Percentiles rank a stretch among this genome's conserved stretches.
phyloP scores from a whole-genome alignment of 1,140 invertebrate species.

The Palaemon carinicauda region DNA sequence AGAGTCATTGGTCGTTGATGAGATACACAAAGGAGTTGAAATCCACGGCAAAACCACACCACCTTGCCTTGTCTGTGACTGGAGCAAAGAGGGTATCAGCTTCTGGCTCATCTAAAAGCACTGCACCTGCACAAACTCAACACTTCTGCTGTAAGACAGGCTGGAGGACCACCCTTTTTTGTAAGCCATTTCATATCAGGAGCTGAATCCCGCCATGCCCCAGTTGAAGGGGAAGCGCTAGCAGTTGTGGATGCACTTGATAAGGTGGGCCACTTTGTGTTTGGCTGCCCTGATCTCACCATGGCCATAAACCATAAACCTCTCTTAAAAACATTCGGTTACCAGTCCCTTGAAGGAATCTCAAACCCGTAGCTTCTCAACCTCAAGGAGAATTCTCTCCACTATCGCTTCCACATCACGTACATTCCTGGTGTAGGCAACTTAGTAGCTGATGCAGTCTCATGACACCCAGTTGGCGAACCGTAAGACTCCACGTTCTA shows the following conservation, averaged over 20 bases:
- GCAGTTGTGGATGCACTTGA: slow-evolving; percentile 7
- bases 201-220: slow-evolving; percentile 9
- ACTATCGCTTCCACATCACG: too few species aligned
- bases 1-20: not conserved
- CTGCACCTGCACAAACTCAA: too few species aligned
- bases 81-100: not conserved
- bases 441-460: too few species aligned
- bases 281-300: not conserved
- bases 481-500: too few species aligned
- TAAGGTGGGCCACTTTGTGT: not conserved
- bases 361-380: too few species aligned
- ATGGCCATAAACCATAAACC: not conserved
- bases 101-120: slow-evolving; percentile 20
- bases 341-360: too few species aligned
- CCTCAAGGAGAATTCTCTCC: too few species aligned
- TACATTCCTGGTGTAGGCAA: too few species aligned
- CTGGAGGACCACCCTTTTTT: not conserved
- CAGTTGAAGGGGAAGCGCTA: slow-evolving; percentile 11
- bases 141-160: slow-evolving; percentile 7
- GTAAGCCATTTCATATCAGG: slow-evolving; percentile 6
- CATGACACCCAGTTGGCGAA: too few species aligned
- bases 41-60: not conserved
- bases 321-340: too few species aligned
- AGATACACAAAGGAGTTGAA: too few species aligned
- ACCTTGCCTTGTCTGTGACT: slow-evolving; percentile 6